Evolutionary conservation across 1,140 invertebrate genomes (phyloP).

Genomic region (Drosophila littoralis): DNA sequence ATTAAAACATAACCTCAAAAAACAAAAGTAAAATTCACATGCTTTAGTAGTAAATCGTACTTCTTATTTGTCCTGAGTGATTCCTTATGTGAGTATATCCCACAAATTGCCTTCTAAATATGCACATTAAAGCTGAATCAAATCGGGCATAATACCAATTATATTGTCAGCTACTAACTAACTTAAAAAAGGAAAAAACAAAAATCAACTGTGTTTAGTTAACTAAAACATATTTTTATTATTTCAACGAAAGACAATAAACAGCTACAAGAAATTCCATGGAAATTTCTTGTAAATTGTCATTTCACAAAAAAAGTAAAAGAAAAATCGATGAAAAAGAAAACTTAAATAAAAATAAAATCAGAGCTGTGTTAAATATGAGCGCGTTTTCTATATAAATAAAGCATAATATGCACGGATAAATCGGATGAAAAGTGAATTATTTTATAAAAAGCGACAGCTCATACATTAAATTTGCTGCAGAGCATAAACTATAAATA

Average conservation of each 20-base stretch:
- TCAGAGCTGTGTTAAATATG: conserved; percentile 74
- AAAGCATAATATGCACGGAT: conserved; percentile 40
- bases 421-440: conserved; percentile 11
- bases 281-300: conserved; percentile 60
- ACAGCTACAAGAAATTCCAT: conserved; percentile 31
- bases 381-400: conserved; percentile 65
- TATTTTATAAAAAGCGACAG: conserved; percentile 45
- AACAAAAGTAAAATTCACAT: conserved; percentile 5
- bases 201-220: background rate
- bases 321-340: conserved; percentile 14
- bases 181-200: background rate
- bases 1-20: conserved; percentile 26
- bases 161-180: conserved; percentile 12
- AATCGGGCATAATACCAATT: background rate
- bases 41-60: conserved; percentile 32
- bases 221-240: conserved; percentile 20
- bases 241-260: conserved; percentile 70
- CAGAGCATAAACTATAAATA: conserved; percentile 33
- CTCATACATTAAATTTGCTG: conserved; percentile 45
- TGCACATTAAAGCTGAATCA: conserved; percentile 44
- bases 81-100: conserved; percentile 44
- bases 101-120: conserved; percentile 71
- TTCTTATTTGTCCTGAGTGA: conserved; percentile 44
- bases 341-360: conserved; percentile 34
- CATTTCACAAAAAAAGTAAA: conserved; percentile 51